phyloP scores from a whole-genome alignment of 1,140 invertebrate genomes.

The Drosophila bocqueti region DNA sequence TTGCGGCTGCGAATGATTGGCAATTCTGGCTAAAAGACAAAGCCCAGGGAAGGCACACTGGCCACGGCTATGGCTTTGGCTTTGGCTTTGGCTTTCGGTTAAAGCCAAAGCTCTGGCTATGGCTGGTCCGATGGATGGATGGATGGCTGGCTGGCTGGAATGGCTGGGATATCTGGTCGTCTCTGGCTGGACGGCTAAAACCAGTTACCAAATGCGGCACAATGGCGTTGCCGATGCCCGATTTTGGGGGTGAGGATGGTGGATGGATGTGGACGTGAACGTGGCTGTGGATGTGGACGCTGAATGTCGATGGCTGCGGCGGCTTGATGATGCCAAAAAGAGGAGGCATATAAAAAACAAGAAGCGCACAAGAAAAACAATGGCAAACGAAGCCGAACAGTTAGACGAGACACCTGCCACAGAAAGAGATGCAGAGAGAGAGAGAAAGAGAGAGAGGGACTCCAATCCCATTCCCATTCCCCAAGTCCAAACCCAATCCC shows the following conservation, averaged over 20 bases:
- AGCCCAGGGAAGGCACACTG: slow-evolving; percentile 37
- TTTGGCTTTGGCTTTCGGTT: not conserved
- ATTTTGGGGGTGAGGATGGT: slow-evolving; percentile 14
- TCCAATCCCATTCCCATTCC: not conserved
- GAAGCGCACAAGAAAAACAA: slow-evolving; percentile 52
- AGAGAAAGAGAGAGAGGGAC: not conserved
- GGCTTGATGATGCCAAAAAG: slow-evolving; percentile 48
- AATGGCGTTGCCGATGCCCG: slow-evolving; percentile 50
- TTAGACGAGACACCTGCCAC: slow-evolving; percentile 74
- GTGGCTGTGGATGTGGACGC: slow-evolving; percentile 18
- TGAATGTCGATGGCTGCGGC: slow-evolving; percentile 43
- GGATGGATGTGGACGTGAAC: slow-evolving; percentile 4
- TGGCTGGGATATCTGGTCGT: slow-evolving; percentile 5
- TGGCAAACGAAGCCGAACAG: slow-evolving; percentile 61
- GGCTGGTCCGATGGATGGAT: slow-evolving; percentile 26
- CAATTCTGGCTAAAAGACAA: slow-evolving; percentile 82
- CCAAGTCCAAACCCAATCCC: slow-evolving; percentile 11
- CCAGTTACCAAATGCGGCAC: slow-evolving; percentile 62
- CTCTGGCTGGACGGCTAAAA: slow-evolving; percentile 49
- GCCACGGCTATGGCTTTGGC: slow-evolving; percentile 3
- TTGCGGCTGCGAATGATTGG: slow-evolving; percentile 80
- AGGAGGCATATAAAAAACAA: slow-evolving; percentile 19
- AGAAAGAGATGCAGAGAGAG: slow-evolving; percentile 4
- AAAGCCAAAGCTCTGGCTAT: not conserved
- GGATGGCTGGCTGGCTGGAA: slow-evolving; percentile 33